Evolutionary conservation across 2,113 vertebrate species (phyloP).

Genomic region (Capreolus pygargus): DNA sequence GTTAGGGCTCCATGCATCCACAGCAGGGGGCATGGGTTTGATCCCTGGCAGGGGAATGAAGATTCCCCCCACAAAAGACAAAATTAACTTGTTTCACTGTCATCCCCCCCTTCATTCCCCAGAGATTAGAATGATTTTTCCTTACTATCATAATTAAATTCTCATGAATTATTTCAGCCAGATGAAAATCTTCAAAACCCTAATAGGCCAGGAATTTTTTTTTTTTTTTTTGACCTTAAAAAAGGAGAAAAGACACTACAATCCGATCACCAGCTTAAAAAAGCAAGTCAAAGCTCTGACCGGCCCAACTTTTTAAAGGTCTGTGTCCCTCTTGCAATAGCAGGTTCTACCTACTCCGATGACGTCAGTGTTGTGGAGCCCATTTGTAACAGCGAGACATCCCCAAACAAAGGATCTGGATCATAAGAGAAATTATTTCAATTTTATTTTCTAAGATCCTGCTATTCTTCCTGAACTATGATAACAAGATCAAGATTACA

Average conservation of each 20-base stretch:
- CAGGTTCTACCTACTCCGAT: slow-evolving; percentile 53
- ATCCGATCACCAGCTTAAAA: background rate
- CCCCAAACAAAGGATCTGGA: slow-evolving; percentile 71
- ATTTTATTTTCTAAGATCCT: background rate
- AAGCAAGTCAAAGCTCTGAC: background rate
- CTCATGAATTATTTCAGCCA: background rate
- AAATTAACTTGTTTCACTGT: background rate
- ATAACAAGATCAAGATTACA: background rate
- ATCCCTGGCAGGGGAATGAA: background rate
- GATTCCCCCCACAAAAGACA: background rate
- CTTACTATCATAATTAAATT: slow-evolving; percentile 23
- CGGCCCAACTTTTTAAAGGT: slow-evolving; percentile 45
- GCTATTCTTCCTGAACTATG: background rate
- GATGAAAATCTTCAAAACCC: slow-evolving; percentile 19
- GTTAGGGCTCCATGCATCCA: background rate
- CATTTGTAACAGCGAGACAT: slow-evolving; percentile 52
- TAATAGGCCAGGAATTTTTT: background rate
- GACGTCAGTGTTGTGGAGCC: slow-evolving; percentile 62
- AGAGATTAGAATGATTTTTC: background rate
- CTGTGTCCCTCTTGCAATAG: background rate
- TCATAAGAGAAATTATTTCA: slow-evolving; percentile 42
- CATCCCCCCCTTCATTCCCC: background rate
- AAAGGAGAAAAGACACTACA: background rate
- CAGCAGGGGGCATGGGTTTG: background rate
- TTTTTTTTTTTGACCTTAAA: background rate